phyloP scores from a whole-genome alignment of 1,140 invertebrate species.

The Aphidius gifuensis region DNA sequence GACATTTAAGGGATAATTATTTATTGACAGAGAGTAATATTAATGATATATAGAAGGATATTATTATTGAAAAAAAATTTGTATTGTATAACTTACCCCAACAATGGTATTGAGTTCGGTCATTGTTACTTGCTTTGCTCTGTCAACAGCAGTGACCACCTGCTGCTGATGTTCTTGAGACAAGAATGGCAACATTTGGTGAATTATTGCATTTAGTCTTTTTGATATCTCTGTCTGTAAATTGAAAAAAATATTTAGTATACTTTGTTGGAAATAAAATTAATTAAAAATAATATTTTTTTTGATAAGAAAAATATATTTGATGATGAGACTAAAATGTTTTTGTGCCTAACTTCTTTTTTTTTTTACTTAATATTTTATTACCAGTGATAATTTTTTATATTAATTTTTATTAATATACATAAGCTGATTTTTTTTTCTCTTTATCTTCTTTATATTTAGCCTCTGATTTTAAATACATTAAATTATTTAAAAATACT shows the following conservation, averaged over 20 bases:
- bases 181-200: constrained; percentile 86
- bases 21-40: too few species aligned
- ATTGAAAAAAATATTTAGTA: constrained; percentile 23
- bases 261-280: not conserved
- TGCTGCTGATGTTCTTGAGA: constrained; percentile 94
- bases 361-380: not conserved
- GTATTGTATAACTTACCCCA: constrained; percentile 64
- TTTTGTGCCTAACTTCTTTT: not conserved
- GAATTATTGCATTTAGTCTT: constrained; percentile 85
- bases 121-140: constrained; percentile 95
- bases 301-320: not conserved
- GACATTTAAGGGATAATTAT: too few species aligned
- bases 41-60: too few species aligned
- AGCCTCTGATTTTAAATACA: not conserved
- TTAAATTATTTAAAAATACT: constrained; percentile 1
- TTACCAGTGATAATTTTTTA: too few species aligned
- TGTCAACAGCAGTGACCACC: constrained; percentile 86
- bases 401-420: too few species aligned
- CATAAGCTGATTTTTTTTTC: too few species aligned
- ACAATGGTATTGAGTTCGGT: constrained; percentile 87
- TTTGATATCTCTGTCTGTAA: constrained; percentile 92
- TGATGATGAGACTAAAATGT: too few species aligned
- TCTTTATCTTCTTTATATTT: too few species aligned
- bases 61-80: too few species aligned
- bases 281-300: not conserved